Base-by-base conservation (phyloP, 2,113 vertebrate species). In the Zosterops pallidus region DNA sequence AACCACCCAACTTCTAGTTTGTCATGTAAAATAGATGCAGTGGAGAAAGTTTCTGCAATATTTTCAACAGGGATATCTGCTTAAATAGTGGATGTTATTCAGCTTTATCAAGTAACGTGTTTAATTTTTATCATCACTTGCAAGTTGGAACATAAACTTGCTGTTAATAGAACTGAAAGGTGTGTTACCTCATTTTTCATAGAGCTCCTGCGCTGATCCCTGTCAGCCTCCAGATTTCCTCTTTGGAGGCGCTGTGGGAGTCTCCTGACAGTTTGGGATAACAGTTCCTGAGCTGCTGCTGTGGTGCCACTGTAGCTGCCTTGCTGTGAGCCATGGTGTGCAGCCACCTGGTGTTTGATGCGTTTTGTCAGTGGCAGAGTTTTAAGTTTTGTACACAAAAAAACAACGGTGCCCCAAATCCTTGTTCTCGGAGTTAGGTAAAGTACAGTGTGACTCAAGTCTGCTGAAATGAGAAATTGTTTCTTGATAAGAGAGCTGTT, bases 261-360 rank as follows among this genome's bases (percentile, higher is more conserved):
- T 35, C 26, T 64, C 41, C 37, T 59, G 31, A 23, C 62, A 52
- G 20, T 17, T 70, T 62, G 37, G 28, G 6, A 1, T 46, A 42
- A 33, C 47, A 53, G 9, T 6, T 64, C 62, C 21, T 41, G 74
- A 67, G 74, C 53, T 67, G 25, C 60, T 87, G 47, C 37, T 1
- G 0, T 10, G 3, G 25, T 76, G 72, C 26, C 12, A 5, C 44
- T 1, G 3, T 22, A 14, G 70, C 60, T 25, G 52, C 74, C 3
- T 1, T 62, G 52, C 69, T 63, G 31, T 6, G 62, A 91, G 67
- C 42, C 14, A 0, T 11, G 41, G 11, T 39, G 7, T 44, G 63
- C 59, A n/a, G 0, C 47, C 33, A 6, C 0, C 0, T 16, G 0
- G 20, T 64, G 42, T 26, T 60, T 42, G 25, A 29, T 62, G 41